phyloP scores from a whole-genome alignment of 2,113 vertebrate species.

The Calyptommatus sinebrachiatus region DNA sequence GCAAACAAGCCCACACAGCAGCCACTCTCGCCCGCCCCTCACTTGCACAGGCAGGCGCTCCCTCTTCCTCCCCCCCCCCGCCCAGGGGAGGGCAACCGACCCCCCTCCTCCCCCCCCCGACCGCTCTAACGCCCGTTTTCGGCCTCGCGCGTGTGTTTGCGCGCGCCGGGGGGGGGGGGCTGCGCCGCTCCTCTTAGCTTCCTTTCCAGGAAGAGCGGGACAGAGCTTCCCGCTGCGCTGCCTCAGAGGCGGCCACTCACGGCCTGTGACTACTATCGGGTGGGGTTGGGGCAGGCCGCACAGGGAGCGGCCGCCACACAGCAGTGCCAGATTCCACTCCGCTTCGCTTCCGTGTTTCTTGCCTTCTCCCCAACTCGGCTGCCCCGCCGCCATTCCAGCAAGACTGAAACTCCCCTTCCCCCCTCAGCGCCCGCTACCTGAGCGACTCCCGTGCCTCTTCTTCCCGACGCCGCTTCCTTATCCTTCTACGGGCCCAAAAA shows the following conservation, averaged over 20 bases:
- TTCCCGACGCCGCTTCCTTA: constrained; percentile 19
- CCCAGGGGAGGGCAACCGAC: not conserved
- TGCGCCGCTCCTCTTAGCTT: not conserved
- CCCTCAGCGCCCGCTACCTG: not conserved
- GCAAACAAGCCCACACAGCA: too few species aligned
- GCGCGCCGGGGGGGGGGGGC: too few species aligned
- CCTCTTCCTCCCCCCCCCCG: not conserved
- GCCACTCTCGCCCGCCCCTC: too few species aligned
- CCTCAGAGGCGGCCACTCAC: not conserved
- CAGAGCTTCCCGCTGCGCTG: not conserved
- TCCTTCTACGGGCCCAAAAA: constrained; percentile 8
- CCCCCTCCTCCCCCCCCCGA: not conserved
- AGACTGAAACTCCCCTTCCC: not conserved
- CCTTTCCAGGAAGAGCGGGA: not conserved
- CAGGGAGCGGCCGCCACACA: constrained; percentile 17
- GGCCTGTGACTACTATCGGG: not conserved
- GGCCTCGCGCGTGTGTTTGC: not conserved
- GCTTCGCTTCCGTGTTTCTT: not conserved
- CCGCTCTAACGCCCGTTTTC: too few species aligned
- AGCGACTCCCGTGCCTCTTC: not conserved
- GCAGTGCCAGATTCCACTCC: not conserved
- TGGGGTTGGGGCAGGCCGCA: constrained; percentile 25
- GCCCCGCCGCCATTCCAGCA: not conserved
- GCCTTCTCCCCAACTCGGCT: not conserved
- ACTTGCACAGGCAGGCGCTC: not conserved